Base-by-base conservation (phyloP, 1,140 invertebrate species). In the Odontomachus brunneus region DNA sequence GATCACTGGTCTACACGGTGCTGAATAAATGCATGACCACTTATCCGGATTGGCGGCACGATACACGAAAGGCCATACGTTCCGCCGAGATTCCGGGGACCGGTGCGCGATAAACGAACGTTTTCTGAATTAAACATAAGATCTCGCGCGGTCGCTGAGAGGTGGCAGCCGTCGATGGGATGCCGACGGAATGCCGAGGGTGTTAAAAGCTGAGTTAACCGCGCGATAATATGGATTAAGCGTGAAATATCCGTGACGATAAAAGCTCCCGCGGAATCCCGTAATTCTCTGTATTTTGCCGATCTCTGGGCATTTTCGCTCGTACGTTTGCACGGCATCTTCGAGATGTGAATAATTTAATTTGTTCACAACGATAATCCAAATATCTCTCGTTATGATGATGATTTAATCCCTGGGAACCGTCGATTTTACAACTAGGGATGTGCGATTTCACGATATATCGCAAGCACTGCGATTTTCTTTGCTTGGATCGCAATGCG, bases 1-100 rank as follows among this genome's bases (percentile, higher is more conserved):
- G 69, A 76, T 65, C 55, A 63, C 75, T 14, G 9, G 24, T 49
- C 74, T 24, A 53, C 80, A 62, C 44, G 22, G 15, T 62, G 75
- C 89, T 94, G 89, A 92, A 94, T 94, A 94, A 94, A 94, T 94
- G 93, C 91, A 94, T 94, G 93, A 94, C 92, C 93, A 94, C 93
- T 94, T 94, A 93, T 93, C 92, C 89, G 92, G 92, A 94, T 94
- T 94, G 92, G 88, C 83, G 84, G 88, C 89, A 89, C 91, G 91
- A 93, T 89, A 91, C 84, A 90, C 75, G 82, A 85, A 82, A 33
- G 67, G 44, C 84, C 90, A 91, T 93, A 92, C 85, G 90, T 93
- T 93, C 91, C 74, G 38, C 55, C 87, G 71, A 78, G 67, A 60
- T 67, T 76, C 51, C 82, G 55, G 49, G n/a, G 38, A 33, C 29